phyloP scores from a whole-genome alignment of 1,140 invertebrate genomes.

The Musca vetustissima region DNA sequence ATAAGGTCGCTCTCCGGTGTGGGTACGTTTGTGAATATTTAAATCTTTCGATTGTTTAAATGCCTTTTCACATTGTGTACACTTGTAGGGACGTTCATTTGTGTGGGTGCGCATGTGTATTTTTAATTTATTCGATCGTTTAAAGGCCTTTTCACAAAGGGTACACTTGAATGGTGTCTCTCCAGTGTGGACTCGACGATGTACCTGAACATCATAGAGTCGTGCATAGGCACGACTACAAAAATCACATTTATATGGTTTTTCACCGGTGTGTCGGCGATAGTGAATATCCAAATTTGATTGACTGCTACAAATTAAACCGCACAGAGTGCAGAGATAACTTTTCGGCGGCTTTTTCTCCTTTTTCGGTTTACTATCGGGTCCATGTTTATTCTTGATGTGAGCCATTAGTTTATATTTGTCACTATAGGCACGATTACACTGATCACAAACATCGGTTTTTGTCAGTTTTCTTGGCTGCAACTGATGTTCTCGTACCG shows the following conservation, averaged over 20 bases:
- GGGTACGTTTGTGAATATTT: constrained; percentile 10
- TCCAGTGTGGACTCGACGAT: constrained; percentile 6
- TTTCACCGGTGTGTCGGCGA: constrained; percentile 23
- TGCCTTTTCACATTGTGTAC: constrained; percentile 12
- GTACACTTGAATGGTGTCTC: constrained; percentile 16
- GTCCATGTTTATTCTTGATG: not conserved
- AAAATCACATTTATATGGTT: constrained; percentile 24
- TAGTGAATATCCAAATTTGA: constrained; percentile 14
- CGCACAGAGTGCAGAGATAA: not conserved
- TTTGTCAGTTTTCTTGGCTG: not conserved
- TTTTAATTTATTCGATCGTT: constrained; percentile 11
- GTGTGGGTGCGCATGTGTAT: constrained; percentile 11
- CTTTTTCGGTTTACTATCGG: not conserved
- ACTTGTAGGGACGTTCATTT: constrained; percentile 9
- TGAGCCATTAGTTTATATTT: constrained; percentile 15
- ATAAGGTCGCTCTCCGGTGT: constrained; percentile 9
- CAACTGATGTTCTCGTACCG: constrained; percentile 3
- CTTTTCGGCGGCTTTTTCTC: not conserved
- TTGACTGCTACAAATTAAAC: not conserved
- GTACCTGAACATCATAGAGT: not conserved
- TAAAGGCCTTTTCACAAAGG: constrained; percentile 2
- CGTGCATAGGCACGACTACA: constrained; percentile 14
- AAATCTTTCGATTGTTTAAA: constrained; percentile 20
- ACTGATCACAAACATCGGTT: not conserved
- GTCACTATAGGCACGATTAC: not conserved